A percentile compares a stretch with the other conserved stretches of the same genome.
Evolutionary conservation across 2,888 invertebrate genomes (phyloP).

Genomic region (Sinelater perroti): DNA sequence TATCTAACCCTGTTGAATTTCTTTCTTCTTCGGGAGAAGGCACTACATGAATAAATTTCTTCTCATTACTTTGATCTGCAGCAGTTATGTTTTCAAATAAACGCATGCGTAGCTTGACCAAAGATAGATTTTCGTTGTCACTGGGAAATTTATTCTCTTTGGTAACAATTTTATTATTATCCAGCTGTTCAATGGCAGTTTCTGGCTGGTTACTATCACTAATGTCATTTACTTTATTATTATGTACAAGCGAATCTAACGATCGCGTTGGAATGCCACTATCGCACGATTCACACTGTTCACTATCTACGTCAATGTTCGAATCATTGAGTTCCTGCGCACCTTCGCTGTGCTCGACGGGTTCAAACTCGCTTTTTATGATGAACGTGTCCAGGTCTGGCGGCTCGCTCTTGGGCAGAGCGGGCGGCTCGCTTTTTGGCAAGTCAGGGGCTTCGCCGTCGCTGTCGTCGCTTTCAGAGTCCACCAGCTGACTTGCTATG

Average conservation of each 20-base stretch:
- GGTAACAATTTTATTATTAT: slow-evolving; percentile 56
- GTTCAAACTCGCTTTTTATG: slow-evolving; percentile 10
- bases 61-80: slow-evolving; percentile 1
- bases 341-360: slow-evolving; percentile 28
- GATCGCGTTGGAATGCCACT: slow-evolving; percentile 41
- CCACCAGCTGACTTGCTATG: slow-evolving; percentile 58
- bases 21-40: slow-evolving; percentile 21
- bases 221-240: slow-evolving; percentile 41
- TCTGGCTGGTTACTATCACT: slow-evolving; percentile 47
- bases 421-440: slow-evolving; percentile 15
- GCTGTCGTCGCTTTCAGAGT: slow-evolving; percentile 41
- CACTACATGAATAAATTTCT: slow-evolving; percentile 26
- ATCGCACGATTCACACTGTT: slow-evolving; percentile 41
- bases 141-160: slow-evolving; percentile 51
- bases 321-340: slow-evolving; percentile 30
- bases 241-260: slow-evolving; percentile 40
- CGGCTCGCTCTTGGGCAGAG: slow-evolving; percentile 41
- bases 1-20: slow-evolving; percentile 16
- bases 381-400: slow-evolving; percentile 33
- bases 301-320: slow-evolving; percentile 39
- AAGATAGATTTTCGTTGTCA: slow-evolving; percentile 47
- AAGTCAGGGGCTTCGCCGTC: slow-evolving; percentile 48
- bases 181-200: slow-evolving; percentile 49
- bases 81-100: slow-evolving; percentile 54
- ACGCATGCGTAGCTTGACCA: slow-evolving; percentile 59